Evolutionary conservation across 2,113 vertebrate genomes (phyloP).

Genomic region (Collichthys lucidus): DNA sequence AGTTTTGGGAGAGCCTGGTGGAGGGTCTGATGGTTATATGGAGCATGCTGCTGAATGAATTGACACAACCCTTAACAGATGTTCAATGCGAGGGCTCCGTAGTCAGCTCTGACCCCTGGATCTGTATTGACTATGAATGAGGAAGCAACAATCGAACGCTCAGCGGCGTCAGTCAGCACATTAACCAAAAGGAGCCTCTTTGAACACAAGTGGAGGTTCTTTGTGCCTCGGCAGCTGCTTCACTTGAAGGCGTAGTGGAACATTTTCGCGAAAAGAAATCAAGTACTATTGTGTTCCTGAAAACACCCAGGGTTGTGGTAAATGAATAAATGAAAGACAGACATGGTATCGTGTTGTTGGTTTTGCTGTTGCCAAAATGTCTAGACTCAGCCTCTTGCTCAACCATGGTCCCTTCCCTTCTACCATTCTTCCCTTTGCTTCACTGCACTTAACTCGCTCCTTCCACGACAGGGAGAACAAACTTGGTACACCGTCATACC

Average conservation of each 20-base stretch:
- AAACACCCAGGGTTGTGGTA: background rate
- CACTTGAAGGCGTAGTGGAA: conserved; percentile 14
- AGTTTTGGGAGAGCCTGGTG: conserved; percentile 24
- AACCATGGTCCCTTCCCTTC: conserved; percentile 15
- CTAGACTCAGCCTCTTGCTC: conserved; percentile 46
- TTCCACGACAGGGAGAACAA: conserved; percentile 54
- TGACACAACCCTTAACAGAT: conserved; percentile 69
- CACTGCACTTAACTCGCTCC: conserved; percentile 31
- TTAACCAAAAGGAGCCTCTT: conserved; percentile 34
- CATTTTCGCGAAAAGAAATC: background rate
- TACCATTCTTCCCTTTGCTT: conserved; percentile 21
- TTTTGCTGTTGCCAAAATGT: conserved; percentile 47
- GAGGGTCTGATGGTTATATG: conserved; percentile 58
- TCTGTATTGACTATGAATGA: conserved; percentile 56
- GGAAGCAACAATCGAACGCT: conserved; percentile 46
- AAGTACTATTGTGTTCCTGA: background rate
- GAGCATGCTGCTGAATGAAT: conserved; percentile 52
- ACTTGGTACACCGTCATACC: conserved; percentile 68
- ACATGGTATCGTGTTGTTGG: background rate
- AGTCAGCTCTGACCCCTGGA: conserved; percentile 39
- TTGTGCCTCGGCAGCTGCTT: conserved; percentile 59
- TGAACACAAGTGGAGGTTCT: conserved; percentile 25
- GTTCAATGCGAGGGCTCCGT: conserved; percentile 22
- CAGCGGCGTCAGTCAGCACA: conserved; percentile 12
- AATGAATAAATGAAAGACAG: conserved; percentile 30